Base-by-base conservation (phyloP, 2,888 invertebrate species). In the Leptopterna dolabrata region DNA sequence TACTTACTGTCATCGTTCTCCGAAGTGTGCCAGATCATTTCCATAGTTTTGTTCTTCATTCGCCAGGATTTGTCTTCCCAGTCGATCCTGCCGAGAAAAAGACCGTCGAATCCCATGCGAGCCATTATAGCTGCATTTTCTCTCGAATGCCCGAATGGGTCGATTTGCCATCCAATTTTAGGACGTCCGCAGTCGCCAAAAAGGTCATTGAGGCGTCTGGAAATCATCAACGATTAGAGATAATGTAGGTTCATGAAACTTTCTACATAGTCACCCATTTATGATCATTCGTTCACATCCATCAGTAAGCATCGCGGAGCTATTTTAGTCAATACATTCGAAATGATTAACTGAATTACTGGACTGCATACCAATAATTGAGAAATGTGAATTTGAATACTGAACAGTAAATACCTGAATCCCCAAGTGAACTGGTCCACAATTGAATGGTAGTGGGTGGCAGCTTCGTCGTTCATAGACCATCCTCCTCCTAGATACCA, bases 141-240 rank as follows among this genome's bases (percentile, higher is more conserved):
- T 88, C 93, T 92, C 30, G 94, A 94, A 91, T 97, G 97, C 0
- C 97, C 97, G 91, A 97, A 97, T 0, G 96, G 95, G 92, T 97
- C 97, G 24, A 97, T 96, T 92, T 97, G 96, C 97, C 97, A 97
- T 0, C 95, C 96, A 0, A 96, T 93, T 84, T 93, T 94, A 0
- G 97, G 96, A 43, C 95, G 93, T 0, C 94, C 96, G 90, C 96
- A 97, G 0, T 94, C 93, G 0, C 95, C 96, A 76, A 96, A 93
- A 0, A 94, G 95, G 76, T 95, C 95, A 88, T 94, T 94, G 0
- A 96, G 91, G 88, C 93, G 93, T 84, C 95, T 95, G 90, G 0
- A 89, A 87, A 78, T 63, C 24, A 19, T 63, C 13, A 55, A n/a
- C n/a, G n/a, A 55, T n/a, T 1, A 19, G 55, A 29, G 29, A 16